These are phyloP conservation scores for Platynereis dumerilii DNA, from an alignment of 2,888 invertebrate species.

Conservation along the genomic window DNA sequence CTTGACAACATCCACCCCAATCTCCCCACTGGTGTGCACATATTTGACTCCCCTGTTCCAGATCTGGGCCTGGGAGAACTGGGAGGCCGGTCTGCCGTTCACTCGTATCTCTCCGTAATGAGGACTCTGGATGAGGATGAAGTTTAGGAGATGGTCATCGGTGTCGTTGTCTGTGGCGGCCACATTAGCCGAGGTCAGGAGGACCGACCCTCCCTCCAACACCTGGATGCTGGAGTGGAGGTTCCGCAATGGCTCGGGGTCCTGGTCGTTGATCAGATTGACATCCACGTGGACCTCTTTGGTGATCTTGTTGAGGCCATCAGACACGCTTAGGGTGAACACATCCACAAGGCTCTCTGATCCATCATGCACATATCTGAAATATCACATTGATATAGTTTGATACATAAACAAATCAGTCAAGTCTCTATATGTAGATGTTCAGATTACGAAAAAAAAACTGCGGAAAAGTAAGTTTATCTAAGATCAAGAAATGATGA, in stretches of 20 bases:
- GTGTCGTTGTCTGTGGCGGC: constrained; percentile 61
- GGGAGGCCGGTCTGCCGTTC: constrained; percentile 44
- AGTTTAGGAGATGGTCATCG: constrained; percentile 52
- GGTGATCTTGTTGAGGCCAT: constrained; percentile 57
- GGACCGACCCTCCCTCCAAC: constrained; percentile 55
- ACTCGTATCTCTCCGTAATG: constrained; percentile 16
- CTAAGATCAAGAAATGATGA: too few relatives aligned
- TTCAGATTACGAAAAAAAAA: too few relatives aligned
- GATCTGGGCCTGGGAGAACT: constrained; percentile 56
- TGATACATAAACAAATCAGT: too few relatives aligned
- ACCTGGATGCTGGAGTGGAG: constrained; percentile 53
- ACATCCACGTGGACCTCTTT: constrained; percentile 55
- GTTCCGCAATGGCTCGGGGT: constrained; percentile 51
- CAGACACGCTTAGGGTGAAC: constrained; percentile 55
- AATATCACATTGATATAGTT: constrained; percentile 15
- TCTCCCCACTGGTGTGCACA: constrained; percentile 59
- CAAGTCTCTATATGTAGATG: too few relatives aligned
- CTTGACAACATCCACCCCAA: constrained; percentile 50
- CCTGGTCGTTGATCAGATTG: constrained; percentile 57
- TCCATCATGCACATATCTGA: constrained; percentile 61
- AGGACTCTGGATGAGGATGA: constrained; percentile 52
- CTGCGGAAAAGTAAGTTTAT: too few relatives aligned
- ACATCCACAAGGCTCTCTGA: constrained; percentile 52
- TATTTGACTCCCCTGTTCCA: constrained; percentile 50
- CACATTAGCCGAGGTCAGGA: constrained; percentile 52